Conservation (phyloP, 1,140 invertebrate species). For the Drosophila dunni region DNA sequence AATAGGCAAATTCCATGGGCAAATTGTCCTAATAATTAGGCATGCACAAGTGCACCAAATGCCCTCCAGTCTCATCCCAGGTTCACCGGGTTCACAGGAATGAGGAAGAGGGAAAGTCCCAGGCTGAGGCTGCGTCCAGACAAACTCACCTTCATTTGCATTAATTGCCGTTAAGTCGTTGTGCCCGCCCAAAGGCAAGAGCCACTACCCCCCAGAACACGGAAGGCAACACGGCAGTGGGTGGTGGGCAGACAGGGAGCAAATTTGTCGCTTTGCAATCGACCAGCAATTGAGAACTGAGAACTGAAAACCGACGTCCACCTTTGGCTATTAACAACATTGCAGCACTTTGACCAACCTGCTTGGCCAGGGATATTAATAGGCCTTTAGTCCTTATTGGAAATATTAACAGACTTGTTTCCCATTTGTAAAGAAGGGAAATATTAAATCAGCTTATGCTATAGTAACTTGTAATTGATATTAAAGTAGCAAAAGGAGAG, state of each 20-base stretch:
- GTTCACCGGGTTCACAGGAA: background rate
- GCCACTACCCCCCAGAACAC: background rate
- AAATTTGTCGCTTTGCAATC: constrained; percentile 63
- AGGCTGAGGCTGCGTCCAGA: constrained; percentile 29
- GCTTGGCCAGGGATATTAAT: constrained; percentile 58
- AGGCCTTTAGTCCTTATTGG: constrained; percentile 66
- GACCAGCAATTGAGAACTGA: background rate
- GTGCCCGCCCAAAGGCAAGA: constrained; percentile 58
- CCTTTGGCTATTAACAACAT: constrained; percentile 69
- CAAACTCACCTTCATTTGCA: constrained; percentile 78
- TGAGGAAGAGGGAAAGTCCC: background rate
- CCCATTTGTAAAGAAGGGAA: constrained; percentile 24
- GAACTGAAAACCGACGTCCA: constrained; percentile 18
- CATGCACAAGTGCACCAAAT: constrained; percentile 75
- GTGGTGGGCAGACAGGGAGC: constrained; percentile 1
- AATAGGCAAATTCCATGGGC: constrained; percentile 77
- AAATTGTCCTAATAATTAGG: constrained; percentile 81
- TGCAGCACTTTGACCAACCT: constrained; percentile 12
- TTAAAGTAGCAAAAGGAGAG: constrained; percentile 49
- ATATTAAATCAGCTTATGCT: background rate
- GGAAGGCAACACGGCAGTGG: too few species aligned
- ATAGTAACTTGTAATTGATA: constrained; percentile 70
- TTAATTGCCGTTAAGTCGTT: constrained; percentile 80
- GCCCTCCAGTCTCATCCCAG: constrained; percentile 33
- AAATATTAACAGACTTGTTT: constrained; percentile 74